Evolutionary conservation across 2,113 vertebrate species (phyloP), one percentile per base, ranked within the genome.

Genomic region (Glaucidium brasilianum): DNA sequence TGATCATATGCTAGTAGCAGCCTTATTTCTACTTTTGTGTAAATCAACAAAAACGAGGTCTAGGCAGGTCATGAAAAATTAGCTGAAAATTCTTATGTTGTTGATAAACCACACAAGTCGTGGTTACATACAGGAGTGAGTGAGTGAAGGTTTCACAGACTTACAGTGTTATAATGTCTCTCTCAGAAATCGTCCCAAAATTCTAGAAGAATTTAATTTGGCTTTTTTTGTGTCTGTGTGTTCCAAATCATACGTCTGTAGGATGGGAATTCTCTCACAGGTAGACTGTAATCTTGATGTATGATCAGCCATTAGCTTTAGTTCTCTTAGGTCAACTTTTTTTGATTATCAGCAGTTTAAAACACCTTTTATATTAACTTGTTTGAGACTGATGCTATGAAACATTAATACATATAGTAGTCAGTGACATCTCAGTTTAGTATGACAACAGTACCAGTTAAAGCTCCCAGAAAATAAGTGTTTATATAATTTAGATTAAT

Each of bases 81-180:
- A 47, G 20, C 59, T 88, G 78, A 66, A 76, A 88, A 69, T 15
- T 58, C 22, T 29, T 78, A 19, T 53, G 82, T 60, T 80, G 41
- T 67, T 78, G 41, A 22, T 74, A 55, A 62, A 49, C 32, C 16
- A 2, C 27, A 1, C 34, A 29, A 53, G 35, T 78, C 0, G 0
- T 67, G 52, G 25, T 83, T 85, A 16, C 12, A 2, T 15, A 10
- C 18, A n/a, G 23, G 55, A 68, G 17, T 6, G n/a, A 68, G 17
- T 6, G n/a, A 72, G 12, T 47, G 30, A 69, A 49, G 34, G 26
- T 86, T 59, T 86, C 68, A 53, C n/a, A 71, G 41, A 34, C 15
- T 43, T 76, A 29, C 4, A 66, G 1, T 47, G 15, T 43, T 71
- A 12, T 1, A 30, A 3, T 39, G 37, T 21, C 14, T 62, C 50